Evolutionary conservation across 2,888 invertebrate species (phyloP).

Genomic region (Ptilodon capucinus): DNA sequence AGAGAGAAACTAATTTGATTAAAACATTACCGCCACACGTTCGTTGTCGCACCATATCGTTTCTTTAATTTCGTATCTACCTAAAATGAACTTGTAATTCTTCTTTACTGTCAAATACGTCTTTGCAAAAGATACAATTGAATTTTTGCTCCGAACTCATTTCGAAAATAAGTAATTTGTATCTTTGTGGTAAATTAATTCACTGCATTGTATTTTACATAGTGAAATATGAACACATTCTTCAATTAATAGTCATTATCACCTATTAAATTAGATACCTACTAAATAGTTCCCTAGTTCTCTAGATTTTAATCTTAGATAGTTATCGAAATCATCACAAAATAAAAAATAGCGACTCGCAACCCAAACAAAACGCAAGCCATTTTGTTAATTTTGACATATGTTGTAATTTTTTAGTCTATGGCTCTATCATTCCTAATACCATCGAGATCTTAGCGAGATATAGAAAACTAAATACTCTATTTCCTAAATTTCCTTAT

Average conservation of each 20-base stretch:
- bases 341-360: background rate
- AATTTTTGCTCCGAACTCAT: conserved; percentile 65
- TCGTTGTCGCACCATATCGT: background rate
- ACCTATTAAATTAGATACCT: background rate
- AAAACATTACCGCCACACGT: background rate
- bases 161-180: conserved; percentile 8
- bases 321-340: background rate
- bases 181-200: background rate
- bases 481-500: no score
- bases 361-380: conserved; percentile 39
- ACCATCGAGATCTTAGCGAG: no score
- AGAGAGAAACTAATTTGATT: conserved; percentile 9
- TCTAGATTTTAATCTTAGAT: background rate
- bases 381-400: conserved; percentile 39
- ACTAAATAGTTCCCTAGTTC: no score
- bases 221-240: no score
- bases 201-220: background rate
- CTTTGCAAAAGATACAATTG: conserved; percentile 82
- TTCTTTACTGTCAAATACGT: conserved; percentile 80
- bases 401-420: no score
- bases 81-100: conserved; percentile 84
- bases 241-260: background rate
- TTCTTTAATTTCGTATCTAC: conserved; percentile 46
- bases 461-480: no score
- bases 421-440: no score